A percentile compares a stretch with the other conserved stretches of the same genome.
phyloP scores from a whole-genome alignment of 2,113 vertebrate species.

The Hassar affinis region DNA sequence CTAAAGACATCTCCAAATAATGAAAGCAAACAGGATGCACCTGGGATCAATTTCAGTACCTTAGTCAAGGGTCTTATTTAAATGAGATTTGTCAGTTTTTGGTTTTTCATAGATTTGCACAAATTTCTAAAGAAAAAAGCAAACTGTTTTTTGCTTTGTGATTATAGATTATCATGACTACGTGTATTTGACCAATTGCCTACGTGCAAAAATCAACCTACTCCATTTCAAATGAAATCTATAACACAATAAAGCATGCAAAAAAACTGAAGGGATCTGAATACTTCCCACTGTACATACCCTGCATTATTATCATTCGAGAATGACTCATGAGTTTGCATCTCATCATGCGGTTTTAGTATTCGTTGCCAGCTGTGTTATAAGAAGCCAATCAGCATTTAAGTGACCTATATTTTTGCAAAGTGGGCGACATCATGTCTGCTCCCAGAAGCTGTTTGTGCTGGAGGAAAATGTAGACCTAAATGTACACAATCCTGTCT shows the following conservation, averaged over 20 bases:
- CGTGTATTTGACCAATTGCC: too few relatives aligned
- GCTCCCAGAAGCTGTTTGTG: conserved; percentile 3
- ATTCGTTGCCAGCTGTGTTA: conserved; percentile 44
- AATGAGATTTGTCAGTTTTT: background rate
- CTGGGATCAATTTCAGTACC: background rate
- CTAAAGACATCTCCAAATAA: background rate
- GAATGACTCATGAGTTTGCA: conserved; percentile 51
- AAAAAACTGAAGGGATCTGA: background rate
- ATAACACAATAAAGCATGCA: background rate
- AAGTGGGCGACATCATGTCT: conserved; percentile 21
- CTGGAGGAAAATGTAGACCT: background rate
- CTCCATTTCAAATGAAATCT: background rate
- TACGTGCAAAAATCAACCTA: too few relatives aligned
- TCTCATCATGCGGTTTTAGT: conserved; percentile 42
- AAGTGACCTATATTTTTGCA: conserved; percentile 63
- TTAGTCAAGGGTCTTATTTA: background rate
- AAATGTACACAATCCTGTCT: background rate
- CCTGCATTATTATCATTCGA: background rate
- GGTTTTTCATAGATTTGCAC: background rate
- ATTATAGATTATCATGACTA: background rate
- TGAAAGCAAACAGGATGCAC: background rate
- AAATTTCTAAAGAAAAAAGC: background rate
- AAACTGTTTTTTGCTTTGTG: background rate
- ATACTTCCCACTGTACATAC: background rate
- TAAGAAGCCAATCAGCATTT: conserved; percentile 60